Conservation (phyloP, 2,888 invertebrate genomes). For the Beris morrisii region DNA sequence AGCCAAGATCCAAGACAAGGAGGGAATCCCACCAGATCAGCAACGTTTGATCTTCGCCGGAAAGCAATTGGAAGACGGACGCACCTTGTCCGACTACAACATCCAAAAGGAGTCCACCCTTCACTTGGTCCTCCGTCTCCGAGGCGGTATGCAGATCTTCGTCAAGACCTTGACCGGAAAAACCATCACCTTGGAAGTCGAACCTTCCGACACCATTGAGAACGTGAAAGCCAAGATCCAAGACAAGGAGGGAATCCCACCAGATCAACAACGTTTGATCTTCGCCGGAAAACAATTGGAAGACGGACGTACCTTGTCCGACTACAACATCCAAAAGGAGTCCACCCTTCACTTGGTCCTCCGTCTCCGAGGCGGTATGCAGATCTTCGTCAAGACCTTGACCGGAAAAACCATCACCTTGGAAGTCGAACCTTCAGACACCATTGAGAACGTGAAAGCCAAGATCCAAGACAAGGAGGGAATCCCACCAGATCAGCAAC, state of each 20-base stretch:
- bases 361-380: slow-evolving; percentile 79
- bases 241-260: slow-evolving; percentile 34
- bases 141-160: slow-evolving; percentile 39
- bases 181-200: slow-evolving; percentile 34
- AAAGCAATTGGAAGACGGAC: slow-evolving; percentile 45
- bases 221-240: slow-evolving; percentile 34
- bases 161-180: slow-evolving; percentile 33
- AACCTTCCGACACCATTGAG: slow-evolving; percentile 34
- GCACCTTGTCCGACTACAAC: slow-evolving; percentile 43
- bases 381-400: slow-evolving; percentile 47
- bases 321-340: slow-evolving; percentile 93
- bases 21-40: slow-evolving; percentile 46
- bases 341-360: slow-evolving; percentile 86
- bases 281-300: slow-evolving; percentile 73
- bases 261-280: slow-evolving; percentile 36
- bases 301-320: slow-evolving; percentile 86
- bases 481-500: slow-evolving; percentile 49
- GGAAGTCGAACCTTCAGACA: slow-evolving; percentile 49
- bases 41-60: slow-evolving; percentile 47
- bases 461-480: slow-evolving; percentile 49
- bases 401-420: slow-evolving; percentile 49
- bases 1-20: slow-evolving; percentile 47
- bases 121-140: slow-evolving; percentile 41
- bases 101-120: slow-evolving; percentile 42
- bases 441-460: slow-evolving; percentile 48